phyloP scores from a whole-genome alignment of 2,113 vertebrate genomes.

The Grantiella picta region DNA sequence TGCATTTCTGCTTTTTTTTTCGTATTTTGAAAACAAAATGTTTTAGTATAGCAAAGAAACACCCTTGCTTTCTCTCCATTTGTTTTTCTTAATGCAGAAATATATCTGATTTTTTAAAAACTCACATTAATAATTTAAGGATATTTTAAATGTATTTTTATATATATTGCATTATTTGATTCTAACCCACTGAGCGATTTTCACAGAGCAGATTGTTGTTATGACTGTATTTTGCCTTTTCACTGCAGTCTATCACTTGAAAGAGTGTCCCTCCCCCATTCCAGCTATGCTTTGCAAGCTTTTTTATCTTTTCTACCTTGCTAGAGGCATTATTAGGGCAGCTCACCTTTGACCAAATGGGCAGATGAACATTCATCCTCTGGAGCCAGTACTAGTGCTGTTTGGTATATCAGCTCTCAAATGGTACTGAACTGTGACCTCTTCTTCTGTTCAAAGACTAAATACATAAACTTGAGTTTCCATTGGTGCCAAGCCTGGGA shows the following conservation, averaged over 20 bases:
- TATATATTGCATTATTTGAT: neutral
- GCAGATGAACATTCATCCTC: constrained; percentile 56
- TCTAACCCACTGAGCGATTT: neutral
- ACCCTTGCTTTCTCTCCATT: neutral
- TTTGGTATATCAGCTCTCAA: constrained; percentile 61
- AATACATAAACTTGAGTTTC: constrained; percentile 52
- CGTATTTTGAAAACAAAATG: neutral
- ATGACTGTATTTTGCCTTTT: constrained; percentile 14
- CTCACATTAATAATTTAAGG: neutral
- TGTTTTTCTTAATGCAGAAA: neutral
- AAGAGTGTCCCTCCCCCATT: neutral
- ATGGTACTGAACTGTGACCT: constrained; percentile 66
- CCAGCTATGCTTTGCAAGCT: neutral
- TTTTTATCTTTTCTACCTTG: constrained; percentile 63
- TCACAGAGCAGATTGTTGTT: neutral
- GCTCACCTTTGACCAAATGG: constrained; percentile 67
- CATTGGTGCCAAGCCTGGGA: constrained; percentile 64
- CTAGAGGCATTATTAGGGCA: constrained; percentile 65
- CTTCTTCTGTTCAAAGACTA: constrained; percentile 64
- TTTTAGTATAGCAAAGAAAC: neutral
- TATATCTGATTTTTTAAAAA: neutral
- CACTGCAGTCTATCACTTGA: neutral
- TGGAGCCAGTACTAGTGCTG: constrained; percentile 41
- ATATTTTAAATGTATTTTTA: neutral
- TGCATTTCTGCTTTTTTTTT: neutral